Base-by-base conservation (phyloP, 2,113 vertebrate species). In the Hippopotamus amphibius region DNA sequence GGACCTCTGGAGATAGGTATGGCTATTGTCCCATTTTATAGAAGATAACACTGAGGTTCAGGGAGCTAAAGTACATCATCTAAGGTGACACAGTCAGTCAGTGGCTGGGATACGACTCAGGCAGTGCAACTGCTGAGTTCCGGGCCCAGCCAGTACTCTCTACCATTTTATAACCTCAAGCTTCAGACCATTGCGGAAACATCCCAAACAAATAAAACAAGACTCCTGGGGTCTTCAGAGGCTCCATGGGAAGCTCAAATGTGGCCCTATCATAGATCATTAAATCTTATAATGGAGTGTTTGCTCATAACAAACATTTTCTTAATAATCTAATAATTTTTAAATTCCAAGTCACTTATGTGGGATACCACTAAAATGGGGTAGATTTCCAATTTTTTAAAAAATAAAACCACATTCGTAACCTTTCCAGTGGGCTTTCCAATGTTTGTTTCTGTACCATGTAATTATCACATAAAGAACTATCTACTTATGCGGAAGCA, bases 391-490 rank as follows among this genome's bases (percentile, higher is more conserved):
- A 46, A 4, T 68, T 90, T 48, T 90, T 61, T 6, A 1, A 77
- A 74, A 95, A 95, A 74, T 50, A 89, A 97, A 12, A 37, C 59
- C 22, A 55, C 9, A n/a, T 92, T 86, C 63, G 90, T 93, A 80
- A 97, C 84, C 77, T 97, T 97, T 92, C 61, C n/a, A 93, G 69
- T 71, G 93, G 82, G 93, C 77, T 96, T 89, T 83, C 85, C 53
- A 55, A 82, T 81, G 59, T 83, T 95, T 93, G 30, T 72, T 96
- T 92, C 74, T 43, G 46, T 69, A 85, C 69, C 43, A 50, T 17
- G 2, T 93, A 97, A 97, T 97, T 93, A 97, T 90, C 97, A 92
- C 81, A 82, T 88, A 97, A 93, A 95, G 90, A 96, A 90, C 71
- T 95, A 77, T 94, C 97, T 94, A 97, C 76, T 96, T 96, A 88